These are phyloP conservation scores for Dipodomys ordii DNA, from an alignment of 2,113 vertebrate species.

Conservation along the genomic window DNA sequence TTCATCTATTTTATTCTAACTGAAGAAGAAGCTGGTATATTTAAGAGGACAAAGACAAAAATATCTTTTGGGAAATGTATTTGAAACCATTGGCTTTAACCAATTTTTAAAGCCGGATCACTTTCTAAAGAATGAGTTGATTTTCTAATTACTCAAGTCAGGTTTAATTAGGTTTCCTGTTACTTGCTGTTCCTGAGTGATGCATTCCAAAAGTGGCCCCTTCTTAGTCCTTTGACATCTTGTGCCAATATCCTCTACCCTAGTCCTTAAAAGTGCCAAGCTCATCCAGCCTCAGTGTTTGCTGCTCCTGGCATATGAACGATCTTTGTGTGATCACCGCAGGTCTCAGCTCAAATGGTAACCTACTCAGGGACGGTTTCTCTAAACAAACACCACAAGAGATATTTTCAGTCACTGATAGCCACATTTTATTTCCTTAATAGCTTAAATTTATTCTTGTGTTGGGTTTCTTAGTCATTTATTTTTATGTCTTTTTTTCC, in stretches of 20 bases:
- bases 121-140: neutral
- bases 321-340: neutral
- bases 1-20: neutral
- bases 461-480: neutral
- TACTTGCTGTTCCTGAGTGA: neutral
- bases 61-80: neutral
- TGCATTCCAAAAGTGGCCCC: neutral
- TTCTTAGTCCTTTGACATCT: neutral
- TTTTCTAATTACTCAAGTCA: conserved; percentile 10
- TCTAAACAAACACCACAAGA: neutral
- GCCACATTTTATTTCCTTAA: neutral
- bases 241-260: neutral
- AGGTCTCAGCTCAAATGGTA: neutral
- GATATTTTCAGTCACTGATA: neutral
- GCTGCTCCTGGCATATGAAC: neutral
- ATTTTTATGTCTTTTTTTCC: neutral
- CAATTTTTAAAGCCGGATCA: neutral
- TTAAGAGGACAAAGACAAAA: neutral
- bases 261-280: neutral
- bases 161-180: conserved; percentile 18
- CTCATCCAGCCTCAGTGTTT: neutral
- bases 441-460: neutral
- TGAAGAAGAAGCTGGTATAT: neutral
- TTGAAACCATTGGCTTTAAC: neutral
- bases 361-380: neutral